phyloP scores from a whole-genome alignment of 1,140 invertebrate species.

The Drosophila rhopaloa region DNA sequence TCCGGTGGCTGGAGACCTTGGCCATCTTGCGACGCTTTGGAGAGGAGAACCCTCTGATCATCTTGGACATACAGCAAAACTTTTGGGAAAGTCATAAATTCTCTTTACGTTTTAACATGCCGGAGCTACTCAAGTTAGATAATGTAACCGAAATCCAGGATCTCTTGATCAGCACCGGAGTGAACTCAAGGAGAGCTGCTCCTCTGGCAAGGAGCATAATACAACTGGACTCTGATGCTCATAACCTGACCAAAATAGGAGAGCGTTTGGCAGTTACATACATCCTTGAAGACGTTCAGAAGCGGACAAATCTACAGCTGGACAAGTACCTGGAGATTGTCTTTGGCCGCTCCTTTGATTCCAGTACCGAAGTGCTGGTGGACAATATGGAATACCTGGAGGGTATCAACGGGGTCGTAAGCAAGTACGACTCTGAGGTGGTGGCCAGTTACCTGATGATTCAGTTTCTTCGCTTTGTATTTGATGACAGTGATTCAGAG shows the following conservation, averaged over 20 bases:
- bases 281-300: background rate
- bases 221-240: background rate
- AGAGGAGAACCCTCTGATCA: background rate
- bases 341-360: background rate
- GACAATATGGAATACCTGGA: too few species aligned
- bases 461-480: too few species aligned
- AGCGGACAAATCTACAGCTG: background rate
- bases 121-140: background rate
- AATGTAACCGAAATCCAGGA: background rate
- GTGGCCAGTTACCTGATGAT: too few species aligned
- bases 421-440: too few species aligned
- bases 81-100: background rate
- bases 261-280: background rate
- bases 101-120: background rate
- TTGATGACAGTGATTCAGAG: too few species aligned
- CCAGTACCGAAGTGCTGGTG: too few species aligned
- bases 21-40: background rate
- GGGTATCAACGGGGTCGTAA: too few species aligned
- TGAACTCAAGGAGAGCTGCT: background rate
- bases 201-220: background rate
- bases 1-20: conserved; percentile 12
- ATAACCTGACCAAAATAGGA: background rate
- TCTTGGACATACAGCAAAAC: background rate
- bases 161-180: background rate
- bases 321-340: background rate